Evolutionary conservation across 2,888 invertebrate species (phyloP), one percentile per base, ranked within the genome.

Genomic region (Sabellastarte sp.): DNA sequence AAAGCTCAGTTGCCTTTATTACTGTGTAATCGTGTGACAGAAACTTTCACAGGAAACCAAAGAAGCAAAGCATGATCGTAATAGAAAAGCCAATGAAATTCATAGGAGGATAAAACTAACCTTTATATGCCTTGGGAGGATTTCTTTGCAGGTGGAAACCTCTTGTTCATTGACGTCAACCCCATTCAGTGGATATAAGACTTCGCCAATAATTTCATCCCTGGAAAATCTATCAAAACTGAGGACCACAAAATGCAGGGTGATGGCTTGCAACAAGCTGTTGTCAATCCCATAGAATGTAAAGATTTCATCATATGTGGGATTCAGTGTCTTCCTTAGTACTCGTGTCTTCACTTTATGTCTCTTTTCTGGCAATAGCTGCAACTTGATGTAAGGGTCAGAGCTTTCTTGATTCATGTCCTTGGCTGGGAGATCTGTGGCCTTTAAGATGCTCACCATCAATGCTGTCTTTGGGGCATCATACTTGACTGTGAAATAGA

Each of bases 241-340:
- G 61, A 82, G 76, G 50, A 83, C 74, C 32, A 81, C 81, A 68
- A 84, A 83, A 72, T 83, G 83, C 92, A 97, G 80, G 93, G 95
- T 95, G 84, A 94, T 93, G 79, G 90, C 90, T 80, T 91, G 88
- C 65, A 96, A 87, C 84, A 96, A 95, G 80, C 91, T 90, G 73
- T 68, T 64, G 56, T 74, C 74, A 59, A 84, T 75, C 62, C 97
- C 97, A 82, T 96, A 99, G 88, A 99, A 98, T 0, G 97, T 98
- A 84, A 99, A 99, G 84, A 97, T 97, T 85, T 99, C 99, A 79
- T 99, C 97, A 85, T 97, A 99, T 1, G 94, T 91, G 0, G 99
- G 99, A 86, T 94, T 93, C 61, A 93, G 88, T 56, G 98, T 97
- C 84, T 97, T 96, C 72, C 97, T 90, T 50, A 98, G 89, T 5